Conservation (phyloP, 1,140 invertebrate species). For the Melanaphis sacchari region DNA sequence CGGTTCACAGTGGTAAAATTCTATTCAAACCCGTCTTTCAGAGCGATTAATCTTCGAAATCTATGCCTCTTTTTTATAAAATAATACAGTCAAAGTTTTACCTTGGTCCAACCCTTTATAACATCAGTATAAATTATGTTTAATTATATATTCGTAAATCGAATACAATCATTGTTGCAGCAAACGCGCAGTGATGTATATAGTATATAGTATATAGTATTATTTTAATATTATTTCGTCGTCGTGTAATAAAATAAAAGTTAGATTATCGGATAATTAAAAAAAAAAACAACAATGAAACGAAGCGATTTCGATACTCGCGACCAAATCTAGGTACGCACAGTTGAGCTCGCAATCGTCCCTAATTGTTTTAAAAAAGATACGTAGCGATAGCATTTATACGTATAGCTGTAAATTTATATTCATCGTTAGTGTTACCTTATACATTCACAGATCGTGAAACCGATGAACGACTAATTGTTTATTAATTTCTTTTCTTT, state of each 20-base stretch:
- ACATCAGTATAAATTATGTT: too few species aligned
- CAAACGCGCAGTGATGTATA: background rate
- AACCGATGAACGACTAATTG: background rate
- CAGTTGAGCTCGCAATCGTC: background rate
- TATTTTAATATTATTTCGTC: background rate
- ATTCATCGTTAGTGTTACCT: background rate
- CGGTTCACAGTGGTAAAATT: too few species aligned
- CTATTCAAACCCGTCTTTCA: background rate
- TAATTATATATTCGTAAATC: too few species aligned
- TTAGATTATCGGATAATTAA: slow-evolving; percentile 1
- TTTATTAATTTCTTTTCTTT: slow-evolving; percentile 12
- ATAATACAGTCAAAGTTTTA: background rate
- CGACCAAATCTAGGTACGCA: background rate
- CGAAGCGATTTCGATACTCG: background rate
- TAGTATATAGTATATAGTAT: background rate
- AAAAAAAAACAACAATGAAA: background rate
- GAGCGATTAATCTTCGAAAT: background rate
- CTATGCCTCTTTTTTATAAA: background rate
- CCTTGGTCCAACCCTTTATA: background rate
- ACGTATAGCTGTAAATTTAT: background rate
- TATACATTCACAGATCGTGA: background rate
- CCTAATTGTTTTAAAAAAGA: background rate
- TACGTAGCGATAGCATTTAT: background rate
- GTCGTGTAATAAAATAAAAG: background rate
- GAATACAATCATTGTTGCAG: too few species aligned